These are phyloP conservation scores for Cyprinodon tularosa DNA, from an alignment of 2,113 vertebrate species.

Conservation along the genomic window DNA sequence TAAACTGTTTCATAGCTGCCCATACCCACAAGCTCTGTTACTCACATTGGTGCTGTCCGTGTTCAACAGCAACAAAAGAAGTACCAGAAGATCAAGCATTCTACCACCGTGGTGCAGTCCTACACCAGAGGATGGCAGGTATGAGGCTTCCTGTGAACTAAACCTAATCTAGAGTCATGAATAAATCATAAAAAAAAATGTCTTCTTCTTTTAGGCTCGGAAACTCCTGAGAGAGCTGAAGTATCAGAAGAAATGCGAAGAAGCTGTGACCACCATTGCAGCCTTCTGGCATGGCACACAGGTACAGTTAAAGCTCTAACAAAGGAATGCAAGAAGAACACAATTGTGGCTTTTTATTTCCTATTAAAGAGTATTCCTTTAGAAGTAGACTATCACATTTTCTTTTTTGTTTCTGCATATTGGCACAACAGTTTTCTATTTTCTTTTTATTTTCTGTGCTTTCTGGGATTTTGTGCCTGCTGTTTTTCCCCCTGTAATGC, in stretches of 20 bases:
- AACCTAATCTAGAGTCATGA: background rate
- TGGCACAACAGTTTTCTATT: constrained; percentile 9
- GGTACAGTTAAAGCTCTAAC: constrained; percentile 75
- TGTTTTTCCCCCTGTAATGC: constrained; percentile 31
- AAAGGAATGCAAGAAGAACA: constrained; percentile 2
- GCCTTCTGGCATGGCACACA: constrained; percentile 96
- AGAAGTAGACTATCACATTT: constrained; percentile 14
- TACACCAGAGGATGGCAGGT: constrained; percentile 98
- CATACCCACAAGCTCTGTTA: background rate
- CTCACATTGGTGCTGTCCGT: background rate
- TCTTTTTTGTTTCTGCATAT: constrained; percentile 33
- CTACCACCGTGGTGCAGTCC: constrained; percentile 89
- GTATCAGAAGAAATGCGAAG: constrained; percentile 90
- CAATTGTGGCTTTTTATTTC: background rate
- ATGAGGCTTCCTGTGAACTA: constrained; percentile 21
- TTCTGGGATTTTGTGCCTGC: constrained; percentile 35
- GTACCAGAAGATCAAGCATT: constrained; percentile 88
- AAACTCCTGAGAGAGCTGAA: constrained; percentile 92
- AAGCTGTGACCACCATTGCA: constrained; percentile 91
- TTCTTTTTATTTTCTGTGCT: constrained; percentile 24
- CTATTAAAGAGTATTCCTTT: background rate
- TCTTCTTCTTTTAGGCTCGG: constrained; percentile 81
- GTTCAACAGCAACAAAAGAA: constrained; percentile 90
- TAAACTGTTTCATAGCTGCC: background rate
- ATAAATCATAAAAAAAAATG: background rate